Percentiles rank a stretch among this genome's conserved stretches.
phyloP scores from a whole-genome alignment of 1,140 invertebrate species.

The Cylas formicarius region DNA sequence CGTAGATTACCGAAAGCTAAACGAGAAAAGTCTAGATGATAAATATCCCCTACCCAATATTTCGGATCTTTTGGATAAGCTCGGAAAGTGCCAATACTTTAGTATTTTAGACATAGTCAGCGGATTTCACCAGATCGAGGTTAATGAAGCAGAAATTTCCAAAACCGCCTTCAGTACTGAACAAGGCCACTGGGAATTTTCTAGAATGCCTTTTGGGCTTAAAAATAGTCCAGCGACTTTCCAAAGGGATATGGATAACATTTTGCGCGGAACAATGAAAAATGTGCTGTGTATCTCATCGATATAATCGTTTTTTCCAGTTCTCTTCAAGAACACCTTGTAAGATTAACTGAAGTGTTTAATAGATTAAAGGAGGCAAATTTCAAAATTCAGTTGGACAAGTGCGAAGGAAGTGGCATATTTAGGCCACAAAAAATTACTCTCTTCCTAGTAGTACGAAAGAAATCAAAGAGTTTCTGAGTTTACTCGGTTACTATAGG shows the following conservation, averaged over 20 bases:
- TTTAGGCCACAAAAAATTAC: constrained; percentile 36
- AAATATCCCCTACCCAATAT: constrained; percentile 24
- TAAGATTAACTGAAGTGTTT: constrained; percentile 7
- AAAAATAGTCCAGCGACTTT: constrained; percentile 34
- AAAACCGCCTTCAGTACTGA: constrained; percentile 43
- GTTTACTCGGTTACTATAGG: constrained; percentile 28
- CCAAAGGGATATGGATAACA: constrained; percentile 38
- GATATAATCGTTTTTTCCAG: constrained; percentile 22
- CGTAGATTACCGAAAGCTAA: constrained; percentile 23
- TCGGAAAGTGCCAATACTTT: constrained; percentile 41
- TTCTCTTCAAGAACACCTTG: constrained; percentile 19
- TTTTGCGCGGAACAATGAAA: constrained; percentile 34
- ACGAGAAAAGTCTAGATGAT: constrained; percentile 22
- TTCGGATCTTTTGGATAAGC: constrained; percentile 35
- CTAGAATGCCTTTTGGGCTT: constrained; percentile 36
- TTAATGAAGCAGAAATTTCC: constrained; percentile 32
- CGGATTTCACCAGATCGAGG: constrained; percentile 47
- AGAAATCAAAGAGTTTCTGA: constrained; percentile 39
- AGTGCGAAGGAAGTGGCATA: constrained; percentile 40
- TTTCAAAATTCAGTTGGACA: constrained; percentile 28
- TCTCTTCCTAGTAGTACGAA: constrained; percentile 31
- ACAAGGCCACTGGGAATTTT: constrained; percentile 36
- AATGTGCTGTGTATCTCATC: constrained; percentile 20
- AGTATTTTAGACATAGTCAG: constrained; percentile 40
- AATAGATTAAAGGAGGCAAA: constrained; percentile 9